Base-by-base conservation (phyloP, 2,113 vertebrate genomes). In the Gracilinanus agilis region DNA sequence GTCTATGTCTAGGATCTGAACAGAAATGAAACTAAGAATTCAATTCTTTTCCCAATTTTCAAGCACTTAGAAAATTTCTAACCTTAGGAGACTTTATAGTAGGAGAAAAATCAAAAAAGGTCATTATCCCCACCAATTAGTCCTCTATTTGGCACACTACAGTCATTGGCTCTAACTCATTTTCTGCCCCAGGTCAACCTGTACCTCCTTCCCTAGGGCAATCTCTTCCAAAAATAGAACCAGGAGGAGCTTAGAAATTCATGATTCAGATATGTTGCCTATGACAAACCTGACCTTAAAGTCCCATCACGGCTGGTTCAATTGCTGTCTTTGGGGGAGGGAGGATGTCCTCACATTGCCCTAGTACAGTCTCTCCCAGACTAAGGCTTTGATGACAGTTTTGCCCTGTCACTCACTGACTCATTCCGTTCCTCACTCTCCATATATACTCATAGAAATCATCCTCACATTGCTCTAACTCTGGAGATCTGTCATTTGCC, bases 221-320 rank as follows among this genome's bases (percentile, higher is more conserved):
- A 83, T 83, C n/a, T 83, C 67, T 83, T 83, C 67, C 67, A 83
- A 83, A 83, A 83, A 83, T 83, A 83, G 67, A 83, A 83, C 19
- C 40, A 83, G 67, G 67, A 83, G 67, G 67, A 83, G 67, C 67
- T 83, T 40, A 83, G 67, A 83, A 83, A 83, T 83, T 83, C 67
- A 83, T 83, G 67, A 83, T 83, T 83, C 67, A 83, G 67, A 83
- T 40, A 83, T 83, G 67, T n/a, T 75, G 29, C 40, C 67, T n/a
- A 83, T 83, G 67, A 83, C 67, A 83, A 83, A 83, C 67, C 19
- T 83, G 67, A 83, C 67, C 19, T 83, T 83, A 83, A 83, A 83
- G 34, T 40, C 34, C 9, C 67, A 40, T 83, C 67, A 83, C 34
- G 40, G 67, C 67, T 83, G n/a, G 34, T 83, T 83, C 67, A 40